Conservation (phyloP, 1,140 invertebrate species). For the Thaumatotibia leucotreta region DNA sequence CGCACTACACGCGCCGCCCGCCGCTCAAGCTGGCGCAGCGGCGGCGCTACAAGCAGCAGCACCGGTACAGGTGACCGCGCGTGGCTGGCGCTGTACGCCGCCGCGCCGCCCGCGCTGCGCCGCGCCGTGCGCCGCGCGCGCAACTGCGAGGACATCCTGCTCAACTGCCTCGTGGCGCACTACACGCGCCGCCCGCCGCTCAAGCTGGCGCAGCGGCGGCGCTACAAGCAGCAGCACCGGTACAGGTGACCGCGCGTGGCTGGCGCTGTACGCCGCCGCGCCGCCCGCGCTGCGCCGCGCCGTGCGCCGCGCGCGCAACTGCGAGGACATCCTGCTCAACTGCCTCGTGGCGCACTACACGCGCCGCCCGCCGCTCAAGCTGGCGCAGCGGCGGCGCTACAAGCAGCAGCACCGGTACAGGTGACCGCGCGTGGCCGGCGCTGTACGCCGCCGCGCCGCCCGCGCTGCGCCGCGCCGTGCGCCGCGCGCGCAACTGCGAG, state of each 20-base stretch:
- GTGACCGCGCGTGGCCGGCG: no score
- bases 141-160: neutral
- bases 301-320: no score
- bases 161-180: neutral
- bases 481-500: slow-evolving; percentile 95
- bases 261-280: no score
- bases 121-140: no score
- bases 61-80: slow-evolving; percentile 77
- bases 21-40: slow-evolving; percentile 97
- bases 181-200: slow-evolving; percentile 88
- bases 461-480: slow-evolving; percentile 90
- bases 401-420: slow-evolving; percentile 83
- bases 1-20: slow-evolving; percentile 79
- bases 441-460: slow-evolving; percentile 90
- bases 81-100: no score
- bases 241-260: slow-evolving; percentile 93
- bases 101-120: no score
- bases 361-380: slow-evolving; percentile 94
- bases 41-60: slow-evolving; percentile 91
- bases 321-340: neutral
- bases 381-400: slow-evolving; percentile 95
- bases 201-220: slow-evolving; percentile 97
- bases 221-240: slow-evolving; percentile 94
- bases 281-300: no score
- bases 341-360: neutral